A percentile compares a stretch with the other conserved stretches of the same genome.
phyloP scores from a whole-genome alignment of 2,888 invertebrate species.

The Hirudinaria manillensis region DNA sequence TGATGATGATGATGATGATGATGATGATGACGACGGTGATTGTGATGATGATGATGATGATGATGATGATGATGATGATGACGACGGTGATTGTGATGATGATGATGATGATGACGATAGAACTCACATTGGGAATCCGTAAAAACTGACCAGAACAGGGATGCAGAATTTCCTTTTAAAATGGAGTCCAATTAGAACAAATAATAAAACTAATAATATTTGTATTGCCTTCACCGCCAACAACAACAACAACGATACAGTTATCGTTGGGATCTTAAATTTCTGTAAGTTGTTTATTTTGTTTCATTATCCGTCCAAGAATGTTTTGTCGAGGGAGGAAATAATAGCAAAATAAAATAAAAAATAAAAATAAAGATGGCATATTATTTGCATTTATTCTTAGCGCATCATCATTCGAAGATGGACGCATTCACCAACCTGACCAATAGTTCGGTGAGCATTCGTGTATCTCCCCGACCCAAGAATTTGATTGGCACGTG shows the following conservation, averaged over 20 bases:
- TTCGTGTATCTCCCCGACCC: conserved; percentile 27
- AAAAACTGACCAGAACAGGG: neutral
- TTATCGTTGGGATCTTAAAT: too few relatives aligned
- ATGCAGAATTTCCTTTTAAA: neutral
- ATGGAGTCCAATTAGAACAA: neutral
- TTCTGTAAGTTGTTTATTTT: too few relatives aligned
- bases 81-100: conserved; percentile 32
- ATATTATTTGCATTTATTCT: too few relatives aligned
- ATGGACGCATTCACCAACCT: neutral
- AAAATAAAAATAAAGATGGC: too few relatives aligned
- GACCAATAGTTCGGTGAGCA: conserved; percentile 10
- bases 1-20: conserved; percentile 30
- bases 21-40: conserved; percentile 31
- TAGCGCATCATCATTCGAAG: too few relatives aligned
- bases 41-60: conserved; percentile 33
- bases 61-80: conserved; percentile 33
- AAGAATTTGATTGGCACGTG: conserved; percentile 26
- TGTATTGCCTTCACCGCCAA: too few relatives aligned
- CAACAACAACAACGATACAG: too few relatives aligned
- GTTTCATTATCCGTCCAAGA: too few relatives aligned
- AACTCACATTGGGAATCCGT: neutral
- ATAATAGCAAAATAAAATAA: too few relatives aligned
- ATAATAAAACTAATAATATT: too few relatives aligned
- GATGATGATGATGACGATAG: conserved; percentile 33
- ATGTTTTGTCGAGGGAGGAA: too few relatives aligned